phyloP scores from a whole-genome alignment of 2,797 vertebrate species.

The Pterois miles region DNA sequence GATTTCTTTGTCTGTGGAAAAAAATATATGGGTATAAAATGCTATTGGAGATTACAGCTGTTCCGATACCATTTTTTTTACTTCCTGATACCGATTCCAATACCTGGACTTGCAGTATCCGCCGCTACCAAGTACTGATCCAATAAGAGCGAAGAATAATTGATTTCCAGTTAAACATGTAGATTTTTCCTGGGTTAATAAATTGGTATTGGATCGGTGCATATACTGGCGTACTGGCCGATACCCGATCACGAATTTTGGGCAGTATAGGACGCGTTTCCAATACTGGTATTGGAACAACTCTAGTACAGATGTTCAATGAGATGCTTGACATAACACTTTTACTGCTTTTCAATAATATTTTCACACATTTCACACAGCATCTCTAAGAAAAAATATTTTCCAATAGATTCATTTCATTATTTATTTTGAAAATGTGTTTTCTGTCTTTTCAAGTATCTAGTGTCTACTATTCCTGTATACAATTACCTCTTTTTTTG shows the following conservation, averaged over 20 bases:
- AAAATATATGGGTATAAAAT: not conserved
- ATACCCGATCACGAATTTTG: too few species aligned
- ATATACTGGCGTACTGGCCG: too few species aligned
- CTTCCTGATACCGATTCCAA: too few species aligned
- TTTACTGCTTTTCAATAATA: not conserved
- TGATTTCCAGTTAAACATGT: too few species aligned
- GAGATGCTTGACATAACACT: rapidly evolving
- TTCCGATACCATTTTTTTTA: too few species aligned
- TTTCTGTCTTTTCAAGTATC: not conserved
- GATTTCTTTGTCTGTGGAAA: slow-evolving; percentile 16
- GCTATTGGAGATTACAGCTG: not conserved
- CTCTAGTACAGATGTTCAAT: not conserved
- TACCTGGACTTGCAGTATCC: too few species aligned
- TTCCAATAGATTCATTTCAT: not conserved
- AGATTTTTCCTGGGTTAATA: too few species aligned
- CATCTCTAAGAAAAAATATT: not conserved
- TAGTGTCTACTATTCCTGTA: not conserved
- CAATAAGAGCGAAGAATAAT: too few species aligned
- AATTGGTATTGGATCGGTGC: too few species aligned
- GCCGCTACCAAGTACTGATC: rapidly evolving
- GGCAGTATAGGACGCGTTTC: too few species aligned
- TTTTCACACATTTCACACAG: not conserved
- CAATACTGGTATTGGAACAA: too few species aligned
- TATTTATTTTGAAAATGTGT: not conserved
- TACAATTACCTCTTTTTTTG: not conserved